Percentiles rank a stretch among this genome's conserved stretches.
Evolutionary conservation across 1,140 invertebrate species (phyloP).

Genomic region (Diorhabda sublineata): DNA sequence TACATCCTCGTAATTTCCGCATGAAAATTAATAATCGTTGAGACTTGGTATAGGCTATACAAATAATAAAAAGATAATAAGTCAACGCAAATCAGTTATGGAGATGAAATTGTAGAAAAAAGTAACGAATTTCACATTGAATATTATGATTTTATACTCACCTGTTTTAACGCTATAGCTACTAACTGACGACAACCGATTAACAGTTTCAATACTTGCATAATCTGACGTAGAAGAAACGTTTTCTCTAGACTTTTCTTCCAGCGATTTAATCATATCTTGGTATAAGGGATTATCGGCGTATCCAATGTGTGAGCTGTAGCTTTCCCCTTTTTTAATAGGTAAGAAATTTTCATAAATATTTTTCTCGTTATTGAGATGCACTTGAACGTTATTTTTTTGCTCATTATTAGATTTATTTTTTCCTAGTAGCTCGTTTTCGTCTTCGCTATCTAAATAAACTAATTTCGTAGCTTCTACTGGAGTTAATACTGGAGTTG

Average conservation of each 20-base stretch:
- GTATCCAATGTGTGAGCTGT: conserved; percentile 56
- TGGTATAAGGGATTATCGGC: conserved; percentile 57
- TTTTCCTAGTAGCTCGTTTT: conserved; percentile 7
- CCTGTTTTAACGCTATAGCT: conserved; percentile 46
- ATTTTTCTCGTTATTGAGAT: conserved; percentile 18
- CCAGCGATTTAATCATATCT: conserved; percentile 59
- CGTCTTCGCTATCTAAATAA: conserved; percentile 64
- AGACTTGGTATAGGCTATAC: no score
- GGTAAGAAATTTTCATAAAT: neutral
- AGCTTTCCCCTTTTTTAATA: conserved; percentile 52
- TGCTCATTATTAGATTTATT: neutral
- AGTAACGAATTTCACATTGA: no score
- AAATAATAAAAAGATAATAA: no score
- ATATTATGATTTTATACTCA: conserved; percentile 5
- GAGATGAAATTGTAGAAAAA: no score
- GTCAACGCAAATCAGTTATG: no score
- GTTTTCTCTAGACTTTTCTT: conserved; percentile 59
- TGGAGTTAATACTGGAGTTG: conserved; percentile 64
- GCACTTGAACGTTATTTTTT: conserved; percentile 3
- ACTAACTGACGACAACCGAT: conserved; percentile 54
- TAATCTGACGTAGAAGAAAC: conserved; percentile 71
- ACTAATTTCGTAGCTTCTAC: conserved; percentile 66
- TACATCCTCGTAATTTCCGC: no score
- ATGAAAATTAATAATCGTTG: no score
- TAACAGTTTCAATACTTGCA: conserved; percentile 66